Evolutionary conservation across 2,888 invertebrate species (phyloP).

Genomic region (Fissipunctia ypsillon): DNA sequence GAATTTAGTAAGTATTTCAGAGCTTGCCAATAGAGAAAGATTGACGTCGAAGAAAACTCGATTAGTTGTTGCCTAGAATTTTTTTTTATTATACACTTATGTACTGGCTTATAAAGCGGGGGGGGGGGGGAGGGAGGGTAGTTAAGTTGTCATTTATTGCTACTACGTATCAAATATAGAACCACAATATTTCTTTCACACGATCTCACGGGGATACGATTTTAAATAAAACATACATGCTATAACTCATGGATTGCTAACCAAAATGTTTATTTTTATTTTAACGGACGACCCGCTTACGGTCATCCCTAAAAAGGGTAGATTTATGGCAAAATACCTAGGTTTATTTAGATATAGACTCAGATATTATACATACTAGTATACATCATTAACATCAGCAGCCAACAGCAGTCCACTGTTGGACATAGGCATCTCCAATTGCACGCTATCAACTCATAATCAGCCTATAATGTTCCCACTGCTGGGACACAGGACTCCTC

Average conservation of each 20-base stretch:
- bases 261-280: constrained; percentile 27
- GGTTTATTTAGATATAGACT: too few species aligned
- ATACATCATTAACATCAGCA: too few species aligned
- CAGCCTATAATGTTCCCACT: too few species aligned
- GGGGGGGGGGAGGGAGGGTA: too few species aligned
- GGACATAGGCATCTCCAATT: too few species aligned
- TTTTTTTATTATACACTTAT: too few species aligned
- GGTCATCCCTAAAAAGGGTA: not conserved
- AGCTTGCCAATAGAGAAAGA: not conserved
- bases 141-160: not conserved
- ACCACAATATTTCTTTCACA: not conserved
- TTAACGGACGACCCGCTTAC: not conserved
- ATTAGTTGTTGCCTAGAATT: not conserved
- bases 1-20: not conserved
- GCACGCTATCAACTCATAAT: too few species aligned
- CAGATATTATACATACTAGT: too few species aligned
- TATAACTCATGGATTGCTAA: constrained; percentile 23
- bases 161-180: not conserved
- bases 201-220: not conserved
- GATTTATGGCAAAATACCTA: too few species aligned
- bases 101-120: too few species aligned
- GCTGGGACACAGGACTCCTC: too few species aligned
- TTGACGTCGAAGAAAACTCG: not conserved
- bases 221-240: constrained; percentile 26
- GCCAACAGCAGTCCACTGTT: too few species aligned